A percentile compares a stretch with the other conserved stretches of the same genome.
phyloP scores from a whole-genome alignment of 2,888 invertebrate species.

The Nemapogon koenigi region DNA sequence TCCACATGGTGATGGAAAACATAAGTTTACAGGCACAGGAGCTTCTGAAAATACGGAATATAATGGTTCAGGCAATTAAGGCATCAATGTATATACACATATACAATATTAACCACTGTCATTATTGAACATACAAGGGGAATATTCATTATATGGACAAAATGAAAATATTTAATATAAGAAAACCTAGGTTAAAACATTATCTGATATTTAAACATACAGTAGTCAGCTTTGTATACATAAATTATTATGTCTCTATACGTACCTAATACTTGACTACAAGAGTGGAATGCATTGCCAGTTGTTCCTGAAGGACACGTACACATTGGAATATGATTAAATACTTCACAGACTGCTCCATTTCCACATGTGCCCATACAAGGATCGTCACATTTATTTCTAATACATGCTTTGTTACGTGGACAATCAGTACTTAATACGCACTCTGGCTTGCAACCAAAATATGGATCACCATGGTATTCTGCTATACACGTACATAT shows the following conservation, averaged over 20 bases:
- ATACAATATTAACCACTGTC: too few species aligned
- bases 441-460: constrained; percentile 81
- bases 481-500: constrained; percentile 73
- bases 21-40: constrained; percentile 28
- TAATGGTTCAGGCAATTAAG: neutral
- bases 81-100: too few species aligned
- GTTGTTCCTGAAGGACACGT: constrained; percentile 69
- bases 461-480: constrained; percentile 77
- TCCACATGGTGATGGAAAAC: constrained; percentile 67
- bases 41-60: constrained; percentile 27
- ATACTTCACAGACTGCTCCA: constrained; percentile 63
- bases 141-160: too few species aligned
- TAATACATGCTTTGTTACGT: constrained; percentile 72
- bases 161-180: too few species aligned
- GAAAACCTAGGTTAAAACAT: too few species aligned
- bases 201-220: too few species aligned
- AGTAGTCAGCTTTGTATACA: too few species aligned
- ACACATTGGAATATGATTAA: constrained; percentile 73
- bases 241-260: too few species aligned
- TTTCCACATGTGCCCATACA: constrained; percentile 75
- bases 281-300: constrained; percentile 70
- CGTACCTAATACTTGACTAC: constrained; percentile 45
- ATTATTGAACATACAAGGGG: too few species aligned
- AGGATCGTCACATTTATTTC: constrained; percentile 76
- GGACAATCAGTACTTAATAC: constrained; percentile 77